Conservation (phyloP, 1,140 invertebrate genomes). For the Cataglyphis hispanica region DNA sequence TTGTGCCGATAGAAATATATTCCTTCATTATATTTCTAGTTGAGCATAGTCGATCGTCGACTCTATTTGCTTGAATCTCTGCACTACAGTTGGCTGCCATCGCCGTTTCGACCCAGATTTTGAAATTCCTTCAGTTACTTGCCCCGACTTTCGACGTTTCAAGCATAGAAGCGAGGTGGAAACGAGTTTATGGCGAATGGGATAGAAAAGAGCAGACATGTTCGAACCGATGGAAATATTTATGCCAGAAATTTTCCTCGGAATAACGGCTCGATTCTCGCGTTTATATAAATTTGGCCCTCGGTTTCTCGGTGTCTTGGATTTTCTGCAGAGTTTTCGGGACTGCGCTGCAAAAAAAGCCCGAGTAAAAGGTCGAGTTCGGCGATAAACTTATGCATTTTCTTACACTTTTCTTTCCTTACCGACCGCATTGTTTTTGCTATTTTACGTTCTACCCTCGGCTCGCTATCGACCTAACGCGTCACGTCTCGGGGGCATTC, state of each 20-base stretch:
- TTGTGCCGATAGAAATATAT: neutral
- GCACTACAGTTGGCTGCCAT: conserved; percentile 43
- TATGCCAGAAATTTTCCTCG: conserved; percentile 77
- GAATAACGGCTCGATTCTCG: conserved; percentile 60
- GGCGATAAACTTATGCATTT: conserved; percentile 63
- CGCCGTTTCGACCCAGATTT: conserved; percentile 63
- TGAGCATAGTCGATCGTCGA: conserved; percentile 45
- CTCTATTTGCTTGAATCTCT: conserved; percentile 63
- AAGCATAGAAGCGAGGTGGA: conserved; percentile 41
- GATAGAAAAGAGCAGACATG: conserved; percentile 57
- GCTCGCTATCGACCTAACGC: neutral
- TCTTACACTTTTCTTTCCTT: conserved; percentile 29
- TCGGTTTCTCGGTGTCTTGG: neutral
- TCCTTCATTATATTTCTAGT: conserved; percentile 63
- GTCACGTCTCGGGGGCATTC: neutral
- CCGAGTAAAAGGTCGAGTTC: neutral
- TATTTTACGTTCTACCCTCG: neutral
- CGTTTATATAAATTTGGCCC: conserved; percentile 57
- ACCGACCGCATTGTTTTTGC: conserved; percentile 27
- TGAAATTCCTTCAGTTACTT: conserved; percentile 68
- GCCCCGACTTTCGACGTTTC: conserved; percentile 30
- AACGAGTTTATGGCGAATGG: conserved; percentile 58
- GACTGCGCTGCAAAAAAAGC: neutral
- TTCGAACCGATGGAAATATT: conserved; percentile 75
- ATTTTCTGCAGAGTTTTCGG: conserved; percentile 5